A percentile compares a stretch with the other conserved stretches of the same genome.
Conservation (phyloP, 2,113 vertebrate species). For the Tachycineta bicolor region DNA sequence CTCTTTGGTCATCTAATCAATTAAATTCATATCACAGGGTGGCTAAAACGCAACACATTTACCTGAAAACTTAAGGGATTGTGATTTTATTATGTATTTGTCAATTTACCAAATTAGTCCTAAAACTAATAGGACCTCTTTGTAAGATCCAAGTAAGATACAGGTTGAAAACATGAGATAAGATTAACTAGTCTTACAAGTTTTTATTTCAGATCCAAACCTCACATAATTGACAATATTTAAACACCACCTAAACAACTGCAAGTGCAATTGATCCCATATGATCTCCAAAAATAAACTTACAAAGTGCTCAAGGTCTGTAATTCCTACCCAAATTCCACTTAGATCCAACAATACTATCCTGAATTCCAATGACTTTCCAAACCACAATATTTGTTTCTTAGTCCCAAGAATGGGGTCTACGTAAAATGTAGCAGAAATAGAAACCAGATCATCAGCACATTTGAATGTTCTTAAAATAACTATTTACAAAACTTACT, state of each 20-base stretch:
- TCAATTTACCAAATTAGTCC: not conserved
- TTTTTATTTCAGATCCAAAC: not conserved
- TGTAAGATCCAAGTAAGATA: not conserved
- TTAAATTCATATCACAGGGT: not conserved
- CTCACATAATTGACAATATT: not conserved
- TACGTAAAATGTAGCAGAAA: not conserved
- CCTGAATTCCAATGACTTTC: not conserved
- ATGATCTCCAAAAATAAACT: not conserved
- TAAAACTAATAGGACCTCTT: not conserved
- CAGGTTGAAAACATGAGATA: not conserved
- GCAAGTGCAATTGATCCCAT: accelerated
- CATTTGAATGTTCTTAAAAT: not conserved
- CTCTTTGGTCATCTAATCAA: not conserved
- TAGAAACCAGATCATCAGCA: not conserved
- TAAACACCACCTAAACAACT: not conserved
- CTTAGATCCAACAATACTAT: not conserved
- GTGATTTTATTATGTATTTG: not conserved
- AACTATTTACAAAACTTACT: not conserved
- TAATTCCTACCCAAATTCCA: not conserved
- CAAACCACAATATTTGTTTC: not conserved
- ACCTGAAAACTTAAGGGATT: not conserved
- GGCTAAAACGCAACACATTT: not conserved
- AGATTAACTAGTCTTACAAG: not conserved
- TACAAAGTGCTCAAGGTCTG: not conserved
- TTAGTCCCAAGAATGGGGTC: not conserved